Evolutionary conservation across 2,113 vertebrate species (phyloP), one percentile per base, ranked within the genome.

Genomic region (Ceyx melanurus): DNA sequence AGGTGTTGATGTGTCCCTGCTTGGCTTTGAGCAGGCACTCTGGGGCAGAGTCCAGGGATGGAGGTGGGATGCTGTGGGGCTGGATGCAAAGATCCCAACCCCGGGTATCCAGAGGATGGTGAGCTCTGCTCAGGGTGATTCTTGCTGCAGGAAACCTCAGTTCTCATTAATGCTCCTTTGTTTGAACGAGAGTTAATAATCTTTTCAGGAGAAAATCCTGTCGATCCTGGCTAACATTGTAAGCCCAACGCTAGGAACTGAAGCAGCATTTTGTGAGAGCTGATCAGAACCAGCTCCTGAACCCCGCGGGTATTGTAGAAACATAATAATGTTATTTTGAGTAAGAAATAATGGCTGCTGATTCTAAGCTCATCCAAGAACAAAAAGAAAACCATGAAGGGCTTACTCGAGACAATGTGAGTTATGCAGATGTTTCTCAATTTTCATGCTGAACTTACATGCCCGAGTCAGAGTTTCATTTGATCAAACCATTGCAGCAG

Each of bases 291-390:
- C 76, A 33, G 72, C 23, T 50, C 35, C 51, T 53, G 79, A 85
- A 42, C 87, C 86, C 82, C 87, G 22, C 2, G 46, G 35, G 46
- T 81, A 56, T 37, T 84, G 83, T 11, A 29, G 86, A 68, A 91
- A 92, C 91, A 94, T 60, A 88, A 45, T 78, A 92, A 82, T 64
- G 53, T 37, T 84, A 12, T 94, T 93, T 93, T 75, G 62, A 71
- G 92, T 68, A 60, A 79, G 72, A 72, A 81, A 93, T 83, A 92
- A 94, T 70, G 88, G 79, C 76, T 90, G 95, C 93, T 96, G 94
- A 88, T 94, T 94, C 90, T 6, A 50, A 77, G 86, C 88, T 89
- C 76, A 37, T 40, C 81, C 77, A 82, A 86, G 62, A 87, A 42
- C 90, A 93, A 61, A 90, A 58, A 82, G 66, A 56, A 37, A 91